A percentile compares a stretch with the other conserved stretches of the same genome.
phyloP scores from a whole-genome alignment of 2,113 vertebrate genomes.

The Nothobranchius kuhntae region DNA sequence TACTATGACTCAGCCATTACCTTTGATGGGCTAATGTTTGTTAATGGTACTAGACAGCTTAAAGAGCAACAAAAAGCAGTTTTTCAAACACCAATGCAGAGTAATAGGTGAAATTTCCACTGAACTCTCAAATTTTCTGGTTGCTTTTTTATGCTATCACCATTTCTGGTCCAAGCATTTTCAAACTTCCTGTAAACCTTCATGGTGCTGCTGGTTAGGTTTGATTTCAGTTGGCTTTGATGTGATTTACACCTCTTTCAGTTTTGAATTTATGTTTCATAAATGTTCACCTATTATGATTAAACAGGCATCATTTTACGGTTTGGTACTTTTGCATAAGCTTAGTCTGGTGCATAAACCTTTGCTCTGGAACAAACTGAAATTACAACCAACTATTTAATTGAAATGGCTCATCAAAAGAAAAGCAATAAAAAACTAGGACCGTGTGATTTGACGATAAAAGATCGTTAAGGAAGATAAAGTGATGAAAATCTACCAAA shows the following conservation, averaged over 20 bases:
- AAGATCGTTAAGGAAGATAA: too few species aligned
- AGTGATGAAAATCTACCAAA: too few species aligned
- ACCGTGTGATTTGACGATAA: too few species aligned
- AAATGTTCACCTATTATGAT: not conserved
- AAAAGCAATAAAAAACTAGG: too few species aligned
- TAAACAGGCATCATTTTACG: not conserved
- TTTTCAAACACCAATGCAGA: not conserved
- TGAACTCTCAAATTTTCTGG: constrained; percentile 13
- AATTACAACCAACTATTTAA: too few species aligned
- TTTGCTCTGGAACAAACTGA: too few species aligned
- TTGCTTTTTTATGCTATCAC: not conserved
- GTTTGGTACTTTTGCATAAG: too few species aligned
- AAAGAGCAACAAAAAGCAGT: constrained; percentile 36
- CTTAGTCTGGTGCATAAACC: too few species aligned
- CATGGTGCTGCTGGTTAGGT: constrained; percentile 13
- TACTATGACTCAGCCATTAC: constrained; percentile 38
- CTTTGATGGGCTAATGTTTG: constrained; percentile 34
- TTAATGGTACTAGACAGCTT: constrained; percentile 21
- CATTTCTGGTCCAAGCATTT: constrained; percentile 5
- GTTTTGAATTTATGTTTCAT: constrained; percentile 18
- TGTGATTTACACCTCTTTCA: constrained; percentile 36
- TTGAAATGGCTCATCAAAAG: too few species aligned
- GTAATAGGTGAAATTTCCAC: constrained; percentile 40
- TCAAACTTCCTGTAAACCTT: constrained; percentile 25
- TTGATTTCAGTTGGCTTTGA: constrained; percentile 14